Percentiles rank a stretch among this genome's conserved stretches.
Conservation (phyloP, 2,113 vertebrate species). For the Urocynchramus pylzowi region DNA sequence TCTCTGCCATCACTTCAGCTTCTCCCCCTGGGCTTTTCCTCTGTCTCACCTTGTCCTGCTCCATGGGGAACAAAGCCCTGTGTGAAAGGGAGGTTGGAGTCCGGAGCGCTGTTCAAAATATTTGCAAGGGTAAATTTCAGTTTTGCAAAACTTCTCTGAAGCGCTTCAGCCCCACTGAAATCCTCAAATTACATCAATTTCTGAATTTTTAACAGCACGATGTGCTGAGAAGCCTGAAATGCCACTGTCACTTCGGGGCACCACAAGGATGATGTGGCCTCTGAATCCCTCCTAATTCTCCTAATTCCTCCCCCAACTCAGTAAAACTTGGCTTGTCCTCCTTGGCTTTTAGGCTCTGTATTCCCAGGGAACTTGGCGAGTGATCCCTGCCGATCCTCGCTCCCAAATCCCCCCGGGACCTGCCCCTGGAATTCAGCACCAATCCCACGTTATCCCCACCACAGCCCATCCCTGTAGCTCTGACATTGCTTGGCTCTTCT, state of each 20-base stretch:
- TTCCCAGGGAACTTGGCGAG: neutral
- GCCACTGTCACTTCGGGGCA: accelerated
- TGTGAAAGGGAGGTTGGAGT: accelerated
- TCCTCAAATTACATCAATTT: accelerated
- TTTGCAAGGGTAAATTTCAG: neutral
- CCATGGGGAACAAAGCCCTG: accelerated
- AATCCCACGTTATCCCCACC: neutral
- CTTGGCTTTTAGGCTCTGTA: neutral
- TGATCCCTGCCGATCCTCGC: neutral
- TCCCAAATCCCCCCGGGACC: neutral
- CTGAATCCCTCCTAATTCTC: neutral
- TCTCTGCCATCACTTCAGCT: neutral
- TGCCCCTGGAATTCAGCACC: neutral
- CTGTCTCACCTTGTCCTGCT: no score
- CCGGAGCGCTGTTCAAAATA: no score
- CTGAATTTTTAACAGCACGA: accelerated
- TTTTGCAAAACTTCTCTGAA: neutral
- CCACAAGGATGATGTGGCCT: neutral
- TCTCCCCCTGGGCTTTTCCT: neutral
- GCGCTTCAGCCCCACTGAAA: accelerated
- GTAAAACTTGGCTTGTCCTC: neutral
- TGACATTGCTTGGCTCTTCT: neutral
- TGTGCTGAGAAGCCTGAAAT: neutral
- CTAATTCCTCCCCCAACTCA: neutral
- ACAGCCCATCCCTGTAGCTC: neutral